phyloP scores from a whole-genome alignment of 2,888 invertebrate species.

The Conus canariensis region DNA sequence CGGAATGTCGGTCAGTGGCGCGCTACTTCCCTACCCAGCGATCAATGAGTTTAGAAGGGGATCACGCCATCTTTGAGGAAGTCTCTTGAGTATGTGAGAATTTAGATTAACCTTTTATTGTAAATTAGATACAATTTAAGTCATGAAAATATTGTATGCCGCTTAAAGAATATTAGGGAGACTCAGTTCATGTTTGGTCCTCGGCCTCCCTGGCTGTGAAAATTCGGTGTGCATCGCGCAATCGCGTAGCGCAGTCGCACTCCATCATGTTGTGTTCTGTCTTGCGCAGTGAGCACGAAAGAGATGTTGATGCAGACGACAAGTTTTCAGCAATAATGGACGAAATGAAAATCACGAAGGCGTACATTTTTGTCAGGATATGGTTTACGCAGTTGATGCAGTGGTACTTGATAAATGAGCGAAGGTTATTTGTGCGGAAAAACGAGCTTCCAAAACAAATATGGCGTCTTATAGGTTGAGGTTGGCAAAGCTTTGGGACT shows the following conservation, averaged over 20 bases:
- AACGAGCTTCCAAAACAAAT: slow-evolving; percentile 28
- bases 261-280: slow-evolving; percentile 43
- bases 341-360: background rate
- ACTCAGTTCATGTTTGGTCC: background rate
- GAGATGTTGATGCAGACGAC: slow-evolving; percentile 43
- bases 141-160: slow-evolving; percentile 9
- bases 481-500: background rate
- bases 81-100: slow-evolving; percentile 16
- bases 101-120: background rate
- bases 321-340: slow-evolving; percentile 21
- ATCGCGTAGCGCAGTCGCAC: slow-evolving; percentile 54
- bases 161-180: background rate
- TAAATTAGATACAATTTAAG: background rate
- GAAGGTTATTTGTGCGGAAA: background rate
- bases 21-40: slow-evolving; percentile 39
- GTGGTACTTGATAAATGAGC: slow-evolving; percentile 6
- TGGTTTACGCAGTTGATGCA: background rate
- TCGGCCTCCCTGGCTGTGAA: background rate
- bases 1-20: slow-evolving; percentile 44
- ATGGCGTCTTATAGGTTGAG: slow-evolving; percentile 32
- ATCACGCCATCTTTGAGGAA: slow-evolving; percentile 42
- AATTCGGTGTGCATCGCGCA: slow-evolving; percentile 49
- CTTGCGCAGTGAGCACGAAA: slow-evolving; percentile 45
- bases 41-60: slow-evolving; percentile 29
- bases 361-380: background rate